Percentiles rank a stretch among this genome's conserved stretches.
Conservation (phyloP, 2,888 invertebrate genomes). For the Caenorhabditis sp. region DNA sequence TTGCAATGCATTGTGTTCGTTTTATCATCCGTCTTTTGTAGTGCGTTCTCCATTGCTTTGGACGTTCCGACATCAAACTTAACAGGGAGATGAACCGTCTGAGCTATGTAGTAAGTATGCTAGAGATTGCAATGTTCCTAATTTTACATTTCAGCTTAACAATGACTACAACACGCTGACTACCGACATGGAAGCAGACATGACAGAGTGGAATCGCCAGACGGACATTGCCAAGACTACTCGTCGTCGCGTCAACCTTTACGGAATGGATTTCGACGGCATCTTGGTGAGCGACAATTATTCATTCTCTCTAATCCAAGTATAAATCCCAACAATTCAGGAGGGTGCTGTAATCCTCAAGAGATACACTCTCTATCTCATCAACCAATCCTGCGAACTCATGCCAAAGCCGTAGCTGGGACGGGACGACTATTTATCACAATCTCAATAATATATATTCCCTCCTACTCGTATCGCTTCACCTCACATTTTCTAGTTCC, state of each 20-base stretch:
- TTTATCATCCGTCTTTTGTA: not conserved
- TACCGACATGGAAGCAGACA: not conserved
- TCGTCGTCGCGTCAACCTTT: constrained; percentile 4
- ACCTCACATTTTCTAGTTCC: not conserved
- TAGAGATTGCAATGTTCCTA: no score
- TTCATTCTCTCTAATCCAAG: not conserved
- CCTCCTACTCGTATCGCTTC: not conserved
- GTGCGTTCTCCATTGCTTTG: constrained; percentile 1
- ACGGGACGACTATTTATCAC: not conserved
- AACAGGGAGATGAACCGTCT: not conserved
- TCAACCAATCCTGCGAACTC: constrained; percentile 27
- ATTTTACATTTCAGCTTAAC: constrained; percentile 9
- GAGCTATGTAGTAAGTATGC: not conserved
- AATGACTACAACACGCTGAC: not conserved
- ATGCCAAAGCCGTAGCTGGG: not conserved
- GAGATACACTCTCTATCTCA: constrained; percentile 32
- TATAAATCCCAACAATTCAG: not conserved
- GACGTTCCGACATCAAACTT: not conserved
- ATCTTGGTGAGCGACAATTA: not conserved
- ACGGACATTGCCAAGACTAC: not conserved
- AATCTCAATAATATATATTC: no score
- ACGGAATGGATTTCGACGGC: not conserved
- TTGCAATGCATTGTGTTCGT: not conserved
- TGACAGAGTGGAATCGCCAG: constrained; percentile 21
- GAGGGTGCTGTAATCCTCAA: constrained; percentile 15